Evolutionary conservation across 2,797 vertebrate genomes (phyloP), one percentile per base, ranked within the genome.

Genomic region (Perodicticus potto): DNA sequence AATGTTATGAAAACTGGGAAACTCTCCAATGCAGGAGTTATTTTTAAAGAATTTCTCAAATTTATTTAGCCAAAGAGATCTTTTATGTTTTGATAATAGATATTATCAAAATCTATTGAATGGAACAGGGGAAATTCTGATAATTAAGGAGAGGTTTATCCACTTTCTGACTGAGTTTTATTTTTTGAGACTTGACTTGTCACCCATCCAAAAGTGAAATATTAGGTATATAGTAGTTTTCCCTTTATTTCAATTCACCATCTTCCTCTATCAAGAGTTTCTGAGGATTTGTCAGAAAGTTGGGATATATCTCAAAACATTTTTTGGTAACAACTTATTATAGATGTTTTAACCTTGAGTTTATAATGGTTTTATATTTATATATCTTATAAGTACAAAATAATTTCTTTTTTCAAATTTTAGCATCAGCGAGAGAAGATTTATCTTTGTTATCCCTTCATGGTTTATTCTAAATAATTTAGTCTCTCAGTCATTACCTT

Each of bases 41-140:
- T 70, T 70, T 29, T 43, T 74, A n/a, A n/a, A 57, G 65, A 89
- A 93, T 84, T 90, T 61, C 37, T 94, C 32, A 93, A 67, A 70
- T 84, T 65, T 83, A 27, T 3, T 84, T 49, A 27, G 13, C n/a
- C 32, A 91, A 20, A 61, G 45, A 85, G 11, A 2, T 16, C 27
- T 70, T 74, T 80, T 25, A 29, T 69, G 40, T 57, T 3, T 27
- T 32, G 29, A 1, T 89, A 82, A 69, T 19, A 96, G 9, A 40
- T 78, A 32, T n/a, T 77, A n/a, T n/a, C n/a, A n/a, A n/a, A n/a
- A n/a, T n/a, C n/a, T n/a, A 61, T 17, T 5, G 34, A 87, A 61
- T 55, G 34, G 17, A 86, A 55, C 5, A 27, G 27, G 37, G n/a
- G 40, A 93, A 70, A 72, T 9, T 78, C 5, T 70, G 53, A 40